phyloP scores from a whole-genome alignment of 1,140 invertebrate genomes.

The Brachionus paranguensis region DNA sequence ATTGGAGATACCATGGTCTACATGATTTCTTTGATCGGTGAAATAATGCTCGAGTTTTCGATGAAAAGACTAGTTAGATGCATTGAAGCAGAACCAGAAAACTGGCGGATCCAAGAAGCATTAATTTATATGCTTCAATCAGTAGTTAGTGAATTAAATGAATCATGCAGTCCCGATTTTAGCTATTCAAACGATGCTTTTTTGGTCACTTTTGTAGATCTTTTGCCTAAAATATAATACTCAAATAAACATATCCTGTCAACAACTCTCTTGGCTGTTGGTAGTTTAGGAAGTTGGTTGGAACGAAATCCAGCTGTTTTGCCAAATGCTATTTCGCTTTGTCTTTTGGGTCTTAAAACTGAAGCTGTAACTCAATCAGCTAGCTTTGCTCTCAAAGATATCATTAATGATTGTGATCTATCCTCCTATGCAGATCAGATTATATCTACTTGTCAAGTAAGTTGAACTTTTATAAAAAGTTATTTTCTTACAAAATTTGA shows the following conservation, averaged over 20 bases:
- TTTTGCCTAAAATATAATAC: constrained; percentile 30
- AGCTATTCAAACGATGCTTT: constrained; percentile 11
- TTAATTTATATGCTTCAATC: constrained; percentile 35
- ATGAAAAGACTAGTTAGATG: neutral
- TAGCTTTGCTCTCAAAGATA: constrained; percentile 37
- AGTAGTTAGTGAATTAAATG: constrained; percentile 36
- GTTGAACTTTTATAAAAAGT: neutral
- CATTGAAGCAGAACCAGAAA: neutral
- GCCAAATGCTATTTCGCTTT: constrained; percentile 34
- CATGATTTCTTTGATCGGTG: constrained; percentile 34
- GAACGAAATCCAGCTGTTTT: neutral
- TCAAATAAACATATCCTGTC: constrained; percentile 33
- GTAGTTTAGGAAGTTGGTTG: constrained; percentile 36
- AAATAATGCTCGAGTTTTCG: constrained; percentile 37
- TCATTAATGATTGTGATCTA: constrained; percentile 37
- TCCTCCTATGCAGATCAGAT: constrained; percentile 13
- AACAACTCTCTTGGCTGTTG: constrained; percentile 30
- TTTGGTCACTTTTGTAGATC: constrained; percentile 23
- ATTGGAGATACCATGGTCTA: constrained; percentile 39
- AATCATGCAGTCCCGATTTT: constrained; percentile 37
- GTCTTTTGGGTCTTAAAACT: constrained; percentile 33
- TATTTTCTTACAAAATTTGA: too few species aligned
- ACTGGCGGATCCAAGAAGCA: constrained; percentile 27
- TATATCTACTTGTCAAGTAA: constrained; percentile 31
- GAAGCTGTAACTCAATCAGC: constrained; percentile 36